These are phyloP conservation scores for Prunella fulvescens DNA, from an alignment of 2,113 vertebrate species.

Conservation along the genomic window DNA sequence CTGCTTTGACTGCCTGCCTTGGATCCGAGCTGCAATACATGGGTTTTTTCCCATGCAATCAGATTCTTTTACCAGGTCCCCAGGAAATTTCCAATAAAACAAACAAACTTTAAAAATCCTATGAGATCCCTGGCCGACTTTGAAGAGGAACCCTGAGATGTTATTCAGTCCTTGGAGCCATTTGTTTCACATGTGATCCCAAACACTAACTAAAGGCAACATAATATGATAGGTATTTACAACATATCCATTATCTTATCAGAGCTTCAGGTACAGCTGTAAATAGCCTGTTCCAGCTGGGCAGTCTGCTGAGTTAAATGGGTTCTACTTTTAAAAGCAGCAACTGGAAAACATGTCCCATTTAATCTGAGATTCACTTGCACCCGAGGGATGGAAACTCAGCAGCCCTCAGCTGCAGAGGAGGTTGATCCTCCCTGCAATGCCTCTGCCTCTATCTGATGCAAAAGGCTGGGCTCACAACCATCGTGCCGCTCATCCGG, in stretches of 20 bases:
- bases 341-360: background rate
- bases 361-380: slow-evolving; percentile 26
- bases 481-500: fast-evolving
- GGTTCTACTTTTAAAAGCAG: slow-evolving; percentile 57
- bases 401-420: background rate
- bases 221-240: slow-evolving; percentile 64
- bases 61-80: background rate
- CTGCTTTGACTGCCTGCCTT: background rate
- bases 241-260: slow-evolving; percentile 64
- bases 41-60: background rate
- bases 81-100: slow-evolving; percentile 8
- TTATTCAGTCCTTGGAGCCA: slow-evolving; percentile 14
- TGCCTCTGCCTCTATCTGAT: background rate
- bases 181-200: slow-evolving; percentile 9
- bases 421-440: background rate
- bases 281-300: slow-evolving; percentile 50
- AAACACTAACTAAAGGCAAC: slow-evolving; percentile 32
- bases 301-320: slow-evolving; percentile 49
- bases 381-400: background rate
- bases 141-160: background rate
- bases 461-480: background rate
- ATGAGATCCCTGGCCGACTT: background rate
- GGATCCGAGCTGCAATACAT: background rate
- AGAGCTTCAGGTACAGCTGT: slow-evolving; percentile 57
- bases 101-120: background rate